phyloP scores from a whole-genome alignment of 2,888 invertebrate species.

The Ochropacha duplaris region DNA sequence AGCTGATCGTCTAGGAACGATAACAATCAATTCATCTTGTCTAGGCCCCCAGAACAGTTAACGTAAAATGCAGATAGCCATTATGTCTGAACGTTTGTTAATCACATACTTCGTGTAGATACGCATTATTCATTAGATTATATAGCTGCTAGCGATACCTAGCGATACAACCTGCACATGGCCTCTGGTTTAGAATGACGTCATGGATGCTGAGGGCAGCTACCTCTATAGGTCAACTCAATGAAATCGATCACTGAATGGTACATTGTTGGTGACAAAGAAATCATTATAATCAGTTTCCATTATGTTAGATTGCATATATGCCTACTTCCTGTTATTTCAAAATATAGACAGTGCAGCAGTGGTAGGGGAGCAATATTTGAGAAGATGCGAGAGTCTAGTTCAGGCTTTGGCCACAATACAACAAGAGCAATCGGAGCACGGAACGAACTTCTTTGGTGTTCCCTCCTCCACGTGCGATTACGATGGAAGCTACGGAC shows the following conservation, averaged over 20 bases:
- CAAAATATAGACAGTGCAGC: constrained; percentile 62
- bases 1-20: too few relatives aligned
- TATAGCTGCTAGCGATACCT: constrained; percentile 16
- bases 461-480: constrained; percentile 83
- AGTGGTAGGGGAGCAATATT: constrained; percentile 81
- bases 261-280: too few relatives aligned
- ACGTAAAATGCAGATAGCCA: too few relatives aligned
- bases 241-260: constrained; percentile 29
- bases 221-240: constrained; percentile 34
- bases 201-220: constrained; percentile 42
- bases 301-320: too few relatives aligned
- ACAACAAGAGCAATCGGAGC: constrained; percentile 78
- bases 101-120: too few relatives aligned
- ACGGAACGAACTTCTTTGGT: constrained; percentile 83
- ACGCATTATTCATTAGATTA: too few relatives aligned
- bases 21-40: too few relatives aligned
- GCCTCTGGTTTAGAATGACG: constrained; percentile 35
- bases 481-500: constrained; percentile 86
- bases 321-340: neutral
- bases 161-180: constrained; percentile 27
- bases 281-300: too few relatives aligned
- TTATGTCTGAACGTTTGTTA: too few relatives aligned
- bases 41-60: too few relatives aligned
- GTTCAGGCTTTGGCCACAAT: constrained; percentile 79
- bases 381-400: constrained; percentile 86